A percentile compares a stretch with the other conserved stretches of the same genome.
Conservation (phyloP, 2,113 vertebrate species). For the Oncorhynchus kisutch region DNA sequence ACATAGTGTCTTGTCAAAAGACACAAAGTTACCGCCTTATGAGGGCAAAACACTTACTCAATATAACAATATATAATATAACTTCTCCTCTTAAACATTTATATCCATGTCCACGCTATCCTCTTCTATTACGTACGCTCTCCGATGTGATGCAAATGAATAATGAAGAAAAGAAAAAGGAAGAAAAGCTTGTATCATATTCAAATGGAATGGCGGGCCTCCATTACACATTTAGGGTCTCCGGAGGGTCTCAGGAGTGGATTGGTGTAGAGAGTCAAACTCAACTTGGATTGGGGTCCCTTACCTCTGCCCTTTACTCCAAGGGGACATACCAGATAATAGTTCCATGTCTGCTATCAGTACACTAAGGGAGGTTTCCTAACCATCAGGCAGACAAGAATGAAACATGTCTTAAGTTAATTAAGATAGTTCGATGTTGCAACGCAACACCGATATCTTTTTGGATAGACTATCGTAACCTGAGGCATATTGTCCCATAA, state of each 20-base stretch:
- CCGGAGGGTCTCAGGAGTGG: neutral
- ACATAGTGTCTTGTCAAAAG: neutral
- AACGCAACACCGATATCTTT: slow-evolving; percentile 45
- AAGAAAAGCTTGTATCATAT: slow-evolving; percentile 32
- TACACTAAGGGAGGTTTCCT: no score
- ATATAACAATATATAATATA: neutral
- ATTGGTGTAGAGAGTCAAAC: neutral
- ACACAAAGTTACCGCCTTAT: slow-evolving; percentile 12
- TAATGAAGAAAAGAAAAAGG: slow-evolving; percentile 30
- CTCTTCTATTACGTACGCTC: neutral
- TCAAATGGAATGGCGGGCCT: slow-evolving; percentile 8
- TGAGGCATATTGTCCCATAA: slow-evolving; percentile 37
- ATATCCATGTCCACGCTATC: slow-evolving; percentile 9
- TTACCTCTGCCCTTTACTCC: no score
- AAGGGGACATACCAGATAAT: neutral
- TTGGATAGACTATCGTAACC: slow-evolving; percentile 47
- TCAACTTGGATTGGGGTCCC: neutral
- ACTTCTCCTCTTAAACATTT: slow-evolving; percentile 20
- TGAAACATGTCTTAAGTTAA: slow-evolving; percentile 45
- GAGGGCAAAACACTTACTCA: slow-evolving; percentile 8
- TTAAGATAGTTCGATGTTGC: slow-evolving; percentile 51
- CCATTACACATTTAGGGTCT: neutral
- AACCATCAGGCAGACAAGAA: slow-evolving; percentile 37
- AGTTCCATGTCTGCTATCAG: neutral
- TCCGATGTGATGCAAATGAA: slow-evolving; percentile 22